These are phyloP conservation scores for Cyprinodon tularosa DNA, from an alignment of 2,113 vertebrate species.

Conservation along the genomic window DNA sequence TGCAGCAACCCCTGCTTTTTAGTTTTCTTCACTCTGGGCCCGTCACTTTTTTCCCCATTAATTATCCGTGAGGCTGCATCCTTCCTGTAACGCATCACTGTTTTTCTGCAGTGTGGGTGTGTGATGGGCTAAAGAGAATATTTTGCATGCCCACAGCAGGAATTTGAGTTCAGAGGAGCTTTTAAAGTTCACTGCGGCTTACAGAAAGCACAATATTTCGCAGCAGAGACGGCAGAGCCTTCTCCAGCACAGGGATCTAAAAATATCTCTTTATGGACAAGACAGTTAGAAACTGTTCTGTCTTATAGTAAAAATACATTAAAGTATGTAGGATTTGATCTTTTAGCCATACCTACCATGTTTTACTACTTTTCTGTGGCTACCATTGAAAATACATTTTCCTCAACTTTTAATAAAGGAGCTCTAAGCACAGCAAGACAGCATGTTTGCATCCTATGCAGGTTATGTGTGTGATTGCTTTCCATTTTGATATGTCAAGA, in stretches of 20 bases:
- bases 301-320: background rate
- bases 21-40: background rate
- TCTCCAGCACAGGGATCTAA: background rate
- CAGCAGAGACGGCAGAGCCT: conserved; percentile 6
- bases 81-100: background rate
- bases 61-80: background rate
- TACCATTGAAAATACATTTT: background rate
- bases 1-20: background rate
- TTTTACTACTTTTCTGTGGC: background rate
- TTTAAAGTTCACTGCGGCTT: conserved; percentile 13
- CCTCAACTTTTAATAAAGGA: background rate
- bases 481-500: no score
- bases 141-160: conserved; percentile 11
- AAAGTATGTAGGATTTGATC: background rate
- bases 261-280: background rate
- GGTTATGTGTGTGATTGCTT: no score
- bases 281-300: background rate
- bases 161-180: conserved; percentile 31
- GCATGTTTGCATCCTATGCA: no score
- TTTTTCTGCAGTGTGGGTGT: conserved; percentile 31
- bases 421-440: no score
- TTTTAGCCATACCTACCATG: no score
- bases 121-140: conserved; percentile 21
- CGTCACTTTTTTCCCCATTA: background rate
- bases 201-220: background rate